Base-by-base conservation (phyloP, 2,113 vertebrate species). In the Otus sunia region DNA sequence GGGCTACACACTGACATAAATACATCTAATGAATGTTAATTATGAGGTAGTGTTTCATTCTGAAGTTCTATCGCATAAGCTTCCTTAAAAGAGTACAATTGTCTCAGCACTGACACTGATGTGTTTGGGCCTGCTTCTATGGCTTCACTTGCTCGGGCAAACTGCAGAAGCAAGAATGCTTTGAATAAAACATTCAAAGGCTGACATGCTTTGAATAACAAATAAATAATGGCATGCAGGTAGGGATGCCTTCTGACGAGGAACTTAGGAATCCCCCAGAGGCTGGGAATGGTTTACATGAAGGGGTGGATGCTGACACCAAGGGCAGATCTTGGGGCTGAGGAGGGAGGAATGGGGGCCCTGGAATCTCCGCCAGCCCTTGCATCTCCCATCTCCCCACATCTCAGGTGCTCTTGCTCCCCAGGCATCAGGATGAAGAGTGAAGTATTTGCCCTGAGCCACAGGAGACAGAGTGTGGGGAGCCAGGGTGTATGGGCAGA, bases 301-400 rank as follows among this genome's bases (percentile, higher is more conserved):
- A 67, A 55, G 19, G 59, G 36, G 50, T 71, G 59, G 71, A 15
- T 1, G 0, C 47, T 47, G 41, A 77, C 26, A 52, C 17, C 0
- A 0, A 81, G 43, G 52, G 64, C 55, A 87, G 47, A n/a, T 62
- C 12, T 39, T 2, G 1, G 39, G 15, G 30, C 39, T 62, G 19
- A 16, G 53, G 34, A 62, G 41, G n/a, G 36, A 72, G 20, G 36
- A 29, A 34, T 0, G 1, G 8, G 26, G 9, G 7, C 6, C 11
- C 43, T 45, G 52, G 37, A 59, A 11, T 10, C 15, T 27, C 26
- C 0, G 1, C 5, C 64, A 71, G 29, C 29, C 73, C 26, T 86
- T n/a, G 8, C 0, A 0, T 37, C n/a, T 67, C 47, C n/a, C 0
- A 0, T 55, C 12, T 75, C 11, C 25, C 22, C 25, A 8, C 1